phyloP scores from a whole-genome alignment of 2,888 invertebrate species.

The Lithodes maja region DNA sequence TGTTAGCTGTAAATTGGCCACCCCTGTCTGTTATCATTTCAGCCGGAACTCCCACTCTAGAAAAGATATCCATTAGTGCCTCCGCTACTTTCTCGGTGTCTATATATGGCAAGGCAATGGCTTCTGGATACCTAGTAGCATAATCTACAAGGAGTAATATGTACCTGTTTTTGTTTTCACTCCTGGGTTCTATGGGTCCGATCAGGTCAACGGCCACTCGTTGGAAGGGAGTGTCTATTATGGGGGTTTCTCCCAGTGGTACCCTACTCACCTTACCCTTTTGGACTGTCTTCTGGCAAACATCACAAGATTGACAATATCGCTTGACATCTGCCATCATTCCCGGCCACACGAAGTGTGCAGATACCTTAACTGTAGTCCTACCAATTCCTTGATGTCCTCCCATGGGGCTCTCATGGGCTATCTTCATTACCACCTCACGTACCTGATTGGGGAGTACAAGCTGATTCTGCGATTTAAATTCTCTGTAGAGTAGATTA shows the following conservation, averaged over 20 bases:
- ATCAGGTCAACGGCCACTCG: constrained; percentile 34
- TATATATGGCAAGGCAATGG: neutral
- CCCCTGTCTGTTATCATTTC: constrained; percentile 1
- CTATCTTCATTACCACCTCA: neutral
- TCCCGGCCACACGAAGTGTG: constrained; percentile 4
- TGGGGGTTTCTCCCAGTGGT: constrained; percentile 14
- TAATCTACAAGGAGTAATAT: constrained; percentile 15
- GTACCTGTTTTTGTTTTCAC: neutral
- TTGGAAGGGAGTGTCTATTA: constrained; percentile 31
- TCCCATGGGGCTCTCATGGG: neutral
- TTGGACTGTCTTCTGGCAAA: constrained; percentile 9
- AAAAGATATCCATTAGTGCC: constrained; percentile 6
- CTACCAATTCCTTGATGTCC: neutral
- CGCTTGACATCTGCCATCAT: neutral
- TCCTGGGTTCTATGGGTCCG: constrained; percentile 29
- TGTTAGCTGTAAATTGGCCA: neutral
- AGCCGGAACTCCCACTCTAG: neutral
- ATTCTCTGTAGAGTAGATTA: neutral
- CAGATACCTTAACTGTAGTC: neutral
- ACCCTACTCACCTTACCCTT: neutral
- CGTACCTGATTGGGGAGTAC: neutral
- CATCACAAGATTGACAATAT: constrained; percentile 30
- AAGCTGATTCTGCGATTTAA: neutral
- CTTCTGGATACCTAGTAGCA: constrained; percentile 23
- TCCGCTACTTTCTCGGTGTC: neutral